These are phyloP conservation scores for Hetaerina titia DNA, from an alignment of 2,888 invertebrate genomes.

Conservation along the genomic window DNA sequence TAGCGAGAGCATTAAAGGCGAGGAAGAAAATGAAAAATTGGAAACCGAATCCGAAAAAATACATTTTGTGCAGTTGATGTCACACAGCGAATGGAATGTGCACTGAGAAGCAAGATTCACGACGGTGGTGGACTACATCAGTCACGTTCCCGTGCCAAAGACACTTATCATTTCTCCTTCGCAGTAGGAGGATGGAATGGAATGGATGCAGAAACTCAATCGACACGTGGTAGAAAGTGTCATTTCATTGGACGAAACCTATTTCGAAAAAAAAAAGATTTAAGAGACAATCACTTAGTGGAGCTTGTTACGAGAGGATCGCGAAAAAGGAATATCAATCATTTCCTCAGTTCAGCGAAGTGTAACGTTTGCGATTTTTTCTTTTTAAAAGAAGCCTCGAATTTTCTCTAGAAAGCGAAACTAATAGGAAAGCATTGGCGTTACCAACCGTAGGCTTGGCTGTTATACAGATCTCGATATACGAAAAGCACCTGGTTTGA, in stretches of 20 bases:
- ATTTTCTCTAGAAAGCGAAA: neutral
- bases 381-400: neutral
- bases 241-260: neutral
- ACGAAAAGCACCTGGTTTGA: neutral
- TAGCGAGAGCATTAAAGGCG: too few species aligned
- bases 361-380: neutral
- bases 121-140: too few species aligned
- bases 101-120: too few species aligned
- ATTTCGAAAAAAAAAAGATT: neutral
- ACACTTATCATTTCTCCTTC: too few species aligned
- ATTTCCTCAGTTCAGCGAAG: neutral
- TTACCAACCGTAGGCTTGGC: too few species aligned
- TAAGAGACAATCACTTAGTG: neutral
- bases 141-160: too few species aligned
- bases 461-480: too few species aligned
- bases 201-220: neutral
- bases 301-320: neutral
- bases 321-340: neutral
- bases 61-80: too few species aligned
- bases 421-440: neutral
- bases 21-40: too few species aligned
- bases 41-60: too few species aligned
- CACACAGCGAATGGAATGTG: too few species aligned
- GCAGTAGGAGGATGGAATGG: neutral
- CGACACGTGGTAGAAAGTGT: neutral